phyloP scores from a whole-genome alignment of 2,113 vertebrate species.

The Cisticola juncidis region DNA sequence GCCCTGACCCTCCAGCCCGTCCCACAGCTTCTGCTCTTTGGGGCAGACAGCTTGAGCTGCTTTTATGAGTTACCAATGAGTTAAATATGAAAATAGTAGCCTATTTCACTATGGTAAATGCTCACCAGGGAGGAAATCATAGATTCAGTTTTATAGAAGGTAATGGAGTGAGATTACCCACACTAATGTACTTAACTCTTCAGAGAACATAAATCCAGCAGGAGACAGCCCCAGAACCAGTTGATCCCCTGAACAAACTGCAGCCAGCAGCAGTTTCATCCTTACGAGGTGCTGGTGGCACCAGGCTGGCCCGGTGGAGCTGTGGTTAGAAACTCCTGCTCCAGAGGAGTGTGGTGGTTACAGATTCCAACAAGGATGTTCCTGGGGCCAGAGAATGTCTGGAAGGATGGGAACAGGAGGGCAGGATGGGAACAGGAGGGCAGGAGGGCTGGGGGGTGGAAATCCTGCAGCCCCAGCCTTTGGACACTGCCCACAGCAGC shows the following conservation, averaged over 20 bases:
- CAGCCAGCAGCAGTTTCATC: background rate
- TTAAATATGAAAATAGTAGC: slow-evolving; percentile 66
- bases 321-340: background rate
- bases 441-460: background rate
- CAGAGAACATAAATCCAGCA: slow-evolving; percentile 7
- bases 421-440: background rate
- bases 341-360: background rate
- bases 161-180: slow-evolving; percentile 43
- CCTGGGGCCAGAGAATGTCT: background rate
- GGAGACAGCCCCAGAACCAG: background rate
- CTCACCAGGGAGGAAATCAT: slow-evolving; percentile 68
- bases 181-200: slow-evolving; percentile 48
- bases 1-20: background rate
- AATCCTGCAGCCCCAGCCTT: background rate
- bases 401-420: background rate
- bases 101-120: slow-evolving; percentile 32
- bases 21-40: slow-evolving; percentile 53
- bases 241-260: background rate
- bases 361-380: background rate
- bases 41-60: slow-evolving; percentile 20
- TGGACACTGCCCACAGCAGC: background rate
- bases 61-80: slow-evolving; percentile 68
- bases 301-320: background rate
- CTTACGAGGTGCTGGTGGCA: background rate
- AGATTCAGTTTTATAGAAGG: slow-evolving; percentile 61